These are phyloP conservation scores for Paralichthys olivaceus DNA, from an alignment of 2,113 vertebrate genomes.

Conservation along the genomic window DNA sequence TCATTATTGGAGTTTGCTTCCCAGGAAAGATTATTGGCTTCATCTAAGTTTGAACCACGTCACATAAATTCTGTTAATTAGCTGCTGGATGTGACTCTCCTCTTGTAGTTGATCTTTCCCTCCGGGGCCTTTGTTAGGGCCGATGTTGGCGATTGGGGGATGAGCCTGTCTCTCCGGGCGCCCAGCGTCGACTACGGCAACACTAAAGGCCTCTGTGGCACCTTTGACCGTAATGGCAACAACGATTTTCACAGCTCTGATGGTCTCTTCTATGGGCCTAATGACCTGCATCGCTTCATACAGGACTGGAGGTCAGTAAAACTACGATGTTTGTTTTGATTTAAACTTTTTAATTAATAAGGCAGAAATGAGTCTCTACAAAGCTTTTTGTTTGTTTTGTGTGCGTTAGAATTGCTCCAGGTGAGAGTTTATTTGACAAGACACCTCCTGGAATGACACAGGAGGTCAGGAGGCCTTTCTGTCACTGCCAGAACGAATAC, in stretches of 20 bases:
- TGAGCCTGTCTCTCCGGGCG: constrained; percentile 80
- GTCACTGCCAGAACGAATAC: constrained; percentile 73
- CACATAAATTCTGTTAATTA: constrained; percentile 18
- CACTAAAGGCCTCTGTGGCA: constrained; percentile 81
- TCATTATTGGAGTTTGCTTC: neutral
- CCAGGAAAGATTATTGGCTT: neutral
- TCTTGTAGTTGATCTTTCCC: constrained; percentile 82
- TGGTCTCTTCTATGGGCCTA: constrained; percentile 43
- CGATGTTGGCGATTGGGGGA: constrained; percentile 80
- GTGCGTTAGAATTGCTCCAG: constrained; percentile 79
- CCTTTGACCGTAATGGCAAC: constrained; percentile 79
- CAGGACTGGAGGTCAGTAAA: constrained; percentile 81
- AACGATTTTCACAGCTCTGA: constrained; percentile 79
- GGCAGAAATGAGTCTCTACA: neutral
- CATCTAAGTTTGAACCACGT: neutral
- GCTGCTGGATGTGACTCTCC: constrained; percentile 37
- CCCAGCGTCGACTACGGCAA: constrained; percentile 80
- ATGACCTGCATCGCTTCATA: constrained; percentile 74
- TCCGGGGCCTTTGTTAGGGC: constrained; percentile 84
- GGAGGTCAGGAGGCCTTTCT: constrained; percentile 74
- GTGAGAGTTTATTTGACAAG: constrained; percentile 85
- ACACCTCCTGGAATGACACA: constrained; percentile 50
- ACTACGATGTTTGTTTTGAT: neutral
- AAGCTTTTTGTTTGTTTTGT: neutral
- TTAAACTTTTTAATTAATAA: neutral